A percentile compares a stretch with the other conserved stretches of the same genome.
Evolutionary conservation across 2,888 invertebrate species (phyloP).

Genomic region (Ceriagrion tenellum): DNA sequence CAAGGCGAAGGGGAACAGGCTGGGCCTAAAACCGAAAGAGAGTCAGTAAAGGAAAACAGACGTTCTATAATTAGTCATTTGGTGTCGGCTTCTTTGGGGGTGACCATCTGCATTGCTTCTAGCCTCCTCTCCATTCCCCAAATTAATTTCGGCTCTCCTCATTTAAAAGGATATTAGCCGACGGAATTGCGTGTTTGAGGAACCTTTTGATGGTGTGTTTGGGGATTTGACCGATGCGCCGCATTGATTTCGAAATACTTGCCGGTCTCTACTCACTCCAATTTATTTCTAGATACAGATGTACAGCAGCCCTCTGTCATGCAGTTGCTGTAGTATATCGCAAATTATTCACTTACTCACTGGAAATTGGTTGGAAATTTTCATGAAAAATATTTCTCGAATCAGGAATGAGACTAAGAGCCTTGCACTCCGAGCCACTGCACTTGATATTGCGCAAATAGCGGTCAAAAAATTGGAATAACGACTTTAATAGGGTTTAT

Average conservation of each 20-base stretch:
- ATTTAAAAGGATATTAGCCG: neutral
- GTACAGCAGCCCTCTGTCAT: neutral
- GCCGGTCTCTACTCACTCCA: neutral
- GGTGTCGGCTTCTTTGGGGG: conserved; percentile 2
- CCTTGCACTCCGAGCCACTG: too few species aligned
- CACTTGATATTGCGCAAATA: too few species aligned
- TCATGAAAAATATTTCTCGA: too few species aligned
- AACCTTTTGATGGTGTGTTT: neutral
- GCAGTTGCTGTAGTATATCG: neutral
- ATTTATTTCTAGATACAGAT: neutral
- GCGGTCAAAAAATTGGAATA: too few species aligned
- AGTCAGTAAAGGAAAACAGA: conserved; percentile 34
- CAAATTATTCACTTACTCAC: neutral
- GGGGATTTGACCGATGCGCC: neutral
- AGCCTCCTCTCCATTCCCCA: neutral
- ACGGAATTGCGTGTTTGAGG: neutral
- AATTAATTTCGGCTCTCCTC: neutral
- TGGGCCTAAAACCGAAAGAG: neutral
- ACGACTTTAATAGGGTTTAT: too few species aligned
- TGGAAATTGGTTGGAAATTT: too few species aligned
- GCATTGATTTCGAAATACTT: neutral
- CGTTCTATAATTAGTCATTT: conserved; percentile 52
- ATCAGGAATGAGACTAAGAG: too few species aligned
- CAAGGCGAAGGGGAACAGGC: neutral
- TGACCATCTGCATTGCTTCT: conserved; percentile 16